Evolutionary conservation across 2,113 vertebrate species (phyloP).

Genomic region (Saguinus midas): DNA sequence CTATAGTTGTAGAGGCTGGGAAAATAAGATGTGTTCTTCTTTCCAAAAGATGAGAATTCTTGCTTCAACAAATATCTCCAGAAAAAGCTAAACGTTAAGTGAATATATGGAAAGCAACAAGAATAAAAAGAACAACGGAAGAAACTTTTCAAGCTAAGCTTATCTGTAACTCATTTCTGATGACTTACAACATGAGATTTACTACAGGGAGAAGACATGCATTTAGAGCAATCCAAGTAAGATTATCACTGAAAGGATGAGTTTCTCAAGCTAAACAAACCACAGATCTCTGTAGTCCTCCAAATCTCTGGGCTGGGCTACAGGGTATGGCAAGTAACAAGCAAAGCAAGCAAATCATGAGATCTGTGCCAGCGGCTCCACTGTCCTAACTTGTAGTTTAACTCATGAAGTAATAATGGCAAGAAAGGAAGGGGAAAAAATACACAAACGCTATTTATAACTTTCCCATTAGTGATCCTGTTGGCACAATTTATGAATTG

Average conservation of each 20-base stretch:
- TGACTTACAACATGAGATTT: neutral
- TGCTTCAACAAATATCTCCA: neutral
- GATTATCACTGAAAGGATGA: neutral
- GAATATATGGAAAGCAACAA: neutral
- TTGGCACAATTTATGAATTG: neutral
- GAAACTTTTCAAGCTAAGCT: neutral
- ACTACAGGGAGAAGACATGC: neutral
- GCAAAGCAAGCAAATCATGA: neutral
- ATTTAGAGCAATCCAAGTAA: neutral
- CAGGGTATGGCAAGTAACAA: neutral
- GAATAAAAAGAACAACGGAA: conserved; percentile 14
- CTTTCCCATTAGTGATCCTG: neutral
- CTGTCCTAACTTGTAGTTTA: neutral
- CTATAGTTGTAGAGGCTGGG: neutral
- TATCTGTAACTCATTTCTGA: neutral
- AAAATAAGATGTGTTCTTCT: neutral
- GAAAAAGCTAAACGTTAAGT: neutral
- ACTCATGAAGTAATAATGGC: neutral
- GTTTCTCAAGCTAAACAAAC: neutral
- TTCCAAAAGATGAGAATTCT: neutral
- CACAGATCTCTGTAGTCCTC: neutral
- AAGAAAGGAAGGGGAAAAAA: neutral
- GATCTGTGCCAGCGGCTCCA: neutral
- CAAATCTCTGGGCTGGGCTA: neutral
- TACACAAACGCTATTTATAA: neutral